Percentiles rank a stretch among this genome's conserved stretches.
phyloP scores from a whole-genome alignment of 2,797 vertebrate species.

The Pipistrellus kuhlii region DNA sequence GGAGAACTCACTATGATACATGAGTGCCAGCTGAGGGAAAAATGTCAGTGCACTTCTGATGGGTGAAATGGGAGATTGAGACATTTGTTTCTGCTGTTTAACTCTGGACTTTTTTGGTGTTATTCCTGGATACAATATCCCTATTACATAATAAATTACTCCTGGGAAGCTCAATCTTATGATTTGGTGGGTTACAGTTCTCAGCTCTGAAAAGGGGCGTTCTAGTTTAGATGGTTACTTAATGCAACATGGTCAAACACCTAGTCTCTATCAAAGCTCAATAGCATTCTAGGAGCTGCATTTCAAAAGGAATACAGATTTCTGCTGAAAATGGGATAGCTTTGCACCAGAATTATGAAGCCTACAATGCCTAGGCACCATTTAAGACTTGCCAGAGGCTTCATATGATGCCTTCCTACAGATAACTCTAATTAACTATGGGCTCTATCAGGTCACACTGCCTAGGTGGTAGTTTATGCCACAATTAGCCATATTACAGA shows the following conservation, averaged over 20 bases:
- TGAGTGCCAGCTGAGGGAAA: neutral
- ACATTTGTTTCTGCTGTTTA: neutral
- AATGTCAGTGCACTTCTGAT: neutral
- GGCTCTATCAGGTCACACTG: neutral
- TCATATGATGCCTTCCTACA: neutral
- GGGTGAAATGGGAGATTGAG: neutral
- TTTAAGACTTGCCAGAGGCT: neutral
- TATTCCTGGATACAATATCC: neutral
- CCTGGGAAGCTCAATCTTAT: neutral
- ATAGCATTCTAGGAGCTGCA: neutral
- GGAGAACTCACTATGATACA: neutral
- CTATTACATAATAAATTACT: neutral
- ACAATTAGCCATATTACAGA: neutral
- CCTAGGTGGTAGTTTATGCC: neutral
- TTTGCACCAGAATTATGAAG: neutral
- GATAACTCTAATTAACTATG: neutral
- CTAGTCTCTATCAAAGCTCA: neutral
- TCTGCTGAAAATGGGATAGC: neutral
- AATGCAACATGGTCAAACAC: neutral
- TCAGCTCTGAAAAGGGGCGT: neutral
- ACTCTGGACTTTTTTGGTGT: neutral
- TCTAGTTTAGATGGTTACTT: neutral
- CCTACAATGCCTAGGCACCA: neutral
- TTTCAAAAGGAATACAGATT: neutral
- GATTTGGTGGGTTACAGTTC: neutral